Base-by-base conservation (phyloP, 2,797 vertebrate genomes). In the Acrossocheilus fasciatus region DNA sequence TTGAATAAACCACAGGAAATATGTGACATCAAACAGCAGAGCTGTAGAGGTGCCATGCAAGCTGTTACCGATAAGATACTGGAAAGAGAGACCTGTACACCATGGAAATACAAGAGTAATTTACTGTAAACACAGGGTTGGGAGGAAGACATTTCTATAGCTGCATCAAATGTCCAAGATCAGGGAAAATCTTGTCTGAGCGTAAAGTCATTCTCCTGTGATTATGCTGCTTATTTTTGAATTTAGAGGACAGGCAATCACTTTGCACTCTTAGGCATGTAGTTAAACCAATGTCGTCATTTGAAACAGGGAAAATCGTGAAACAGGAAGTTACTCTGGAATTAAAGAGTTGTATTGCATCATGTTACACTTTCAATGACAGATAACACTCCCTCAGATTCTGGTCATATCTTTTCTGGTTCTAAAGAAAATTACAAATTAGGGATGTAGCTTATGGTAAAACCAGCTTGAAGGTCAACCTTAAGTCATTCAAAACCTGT, bases 311-410 rank as follows among this genome's bases (percentile, higher is more conserved):
- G 34, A 62, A 73, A 62, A 74, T 45, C 9, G 2, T 83, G 26
- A 72, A 57, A 72, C 66, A 54, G 81, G 47, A 72, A 82, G 39
- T 72, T 72, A 18, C 47, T n/a, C 66, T 72, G 52, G 34, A 70
- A 82, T 54, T 17, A 23, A 68, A 50, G 20, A 75, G 52, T 7
- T 66, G n/a, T n/a, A 50, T 89, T 89, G 87, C 84, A 86, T 88
- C 89, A 84, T 59, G 78, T 88, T 79, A 23, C 50, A 82, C 17
- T 76, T 87, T 90, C 85, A 80, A 64, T 69, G 79, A 85, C 68
- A 66, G 69, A 74, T 76, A 59, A 82, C 69, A 82, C 85, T 83
- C 82, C 75, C 64, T 75, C 77, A 59, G 73, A 85, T 88, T 87
- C 87, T 81, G 78, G 86, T 84, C 84, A 30, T 84, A 79, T 50